Conservation (phyloP, 2,113 vertebrate species). For the Ondatra zibethicus region DNA sequence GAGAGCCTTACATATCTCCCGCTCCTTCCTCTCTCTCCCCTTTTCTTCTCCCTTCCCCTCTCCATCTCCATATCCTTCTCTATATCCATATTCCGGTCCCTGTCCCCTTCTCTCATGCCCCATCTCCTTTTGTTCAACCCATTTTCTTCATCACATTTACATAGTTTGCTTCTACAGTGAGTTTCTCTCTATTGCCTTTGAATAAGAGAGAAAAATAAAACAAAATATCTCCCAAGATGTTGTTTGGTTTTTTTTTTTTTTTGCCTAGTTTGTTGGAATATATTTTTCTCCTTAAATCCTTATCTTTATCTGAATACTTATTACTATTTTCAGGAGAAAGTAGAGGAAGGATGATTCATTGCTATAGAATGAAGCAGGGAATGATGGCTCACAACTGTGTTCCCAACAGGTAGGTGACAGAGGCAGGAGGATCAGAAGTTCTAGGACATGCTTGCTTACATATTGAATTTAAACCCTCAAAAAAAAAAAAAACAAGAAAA, state of each 20-base stretch:
- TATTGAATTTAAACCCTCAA: neutral
- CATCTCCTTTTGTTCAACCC: neutral
- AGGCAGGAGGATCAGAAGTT: neutral
- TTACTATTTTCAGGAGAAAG: neutral
- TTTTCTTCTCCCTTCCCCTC: rapidly evolving
- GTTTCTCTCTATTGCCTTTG: neutral
- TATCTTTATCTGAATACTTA: neutral
- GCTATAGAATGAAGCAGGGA: neutral
- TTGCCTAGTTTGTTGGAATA: neutral
- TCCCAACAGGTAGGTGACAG: neutral
- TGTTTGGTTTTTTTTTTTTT: no score
- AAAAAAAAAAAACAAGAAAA: neutral
- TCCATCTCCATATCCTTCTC: no score
- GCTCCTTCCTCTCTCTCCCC: no score
- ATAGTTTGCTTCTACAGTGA: neutral
- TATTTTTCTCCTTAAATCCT: neutral
- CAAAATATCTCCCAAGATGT: no score
- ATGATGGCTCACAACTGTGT: neutral
- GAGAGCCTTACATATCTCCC: neutral
- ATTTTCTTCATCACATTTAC: neutral
- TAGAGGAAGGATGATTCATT: neutral
- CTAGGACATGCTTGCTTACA: neutral
- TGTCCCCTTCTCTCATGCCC: neutral
- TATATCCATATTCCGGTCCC: no score
- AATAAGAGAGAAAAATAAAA: neutral